Conservation (phyloP, 2,113 vertebrate genomes). For the Rousettus leschenaultii region DNA sequence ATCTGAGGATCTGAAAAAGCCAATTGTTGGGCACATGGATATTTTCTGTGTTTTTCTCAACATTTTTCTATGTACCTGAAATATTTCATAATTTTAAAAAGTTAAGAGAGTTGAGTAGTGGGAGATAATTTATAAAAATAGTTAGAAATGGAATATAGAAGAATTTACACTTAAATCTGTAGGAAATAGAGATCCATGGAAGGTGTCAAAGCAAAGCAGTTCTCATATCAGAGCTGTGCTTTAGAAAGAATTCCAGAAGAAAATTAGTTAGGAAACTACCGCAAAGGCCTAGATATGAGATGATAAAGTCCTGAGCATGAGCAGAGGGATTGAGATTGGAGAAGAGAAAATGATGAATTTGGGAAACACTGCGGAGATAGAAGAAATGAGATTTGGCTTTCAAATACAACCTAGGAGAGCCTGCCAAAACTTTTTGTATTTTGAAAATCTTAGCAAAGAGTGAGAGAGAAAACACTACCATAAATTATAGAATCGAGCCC, state of each 20-base stretch:
- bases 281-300: neutral
- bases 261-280: neutral
- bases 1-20: neutral
- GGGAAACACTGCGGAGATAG: neutral
- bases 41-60: neutral
- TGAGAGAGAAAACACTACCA: constrained; percentile 12
- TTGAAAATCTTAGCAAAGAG: constrained; percentile 58
- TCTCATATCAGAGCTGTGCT: neutral
- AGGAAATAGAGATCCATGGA: neutral
- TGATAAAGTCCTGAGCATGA: neutral
- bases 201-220: neutral
- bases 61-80: neutral
- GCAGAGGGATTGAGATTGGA: neutral
- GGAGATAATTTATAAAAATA: neutral
- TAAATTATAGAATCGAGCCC: constrained; percentile 60
- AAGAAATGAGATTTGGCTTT: constrained; percentile 31
- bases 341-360: neutral
- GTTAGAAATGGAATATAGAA: neutral
- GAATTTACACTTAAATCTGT: neutral
- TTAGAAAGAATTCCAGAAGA: neutral
- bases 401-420: constrained; percentile 11
- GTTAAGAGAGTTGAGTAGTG: neutral
- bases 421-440: constrained; percentile 53
- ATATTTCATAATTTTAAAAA: neutral
- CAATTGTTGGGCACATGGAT: neutral